A percentile compares a stretch with the other conserved stretches of the same genome.
Evolutionary conservation across 2,888 invertebrate genomes (phyloP).

Genomic region (Macrosoma leucophasiata): DNA sequence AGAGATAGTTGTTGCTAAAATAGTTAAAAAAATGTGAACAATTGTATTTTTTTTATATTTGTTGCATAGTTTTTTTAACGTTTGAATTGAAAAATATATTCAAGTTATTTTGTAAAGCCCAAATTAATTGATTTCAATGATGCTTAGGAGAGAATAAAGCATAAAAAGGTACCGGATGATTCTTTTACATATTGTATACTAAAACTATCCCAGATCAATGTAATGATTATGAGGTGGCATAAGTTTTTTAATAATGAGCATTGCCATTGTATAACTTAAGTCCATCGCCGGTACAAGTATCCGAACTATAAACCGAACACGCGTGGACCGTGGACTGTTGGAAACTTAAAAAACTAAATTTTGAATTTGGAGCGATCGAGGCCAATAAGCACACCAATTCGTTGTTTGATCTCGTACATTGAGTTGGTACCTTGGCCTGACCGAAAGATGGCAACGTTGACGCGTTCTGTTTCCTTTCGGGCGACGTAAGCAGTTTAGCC

Average conservation of each 20-base stretch:
- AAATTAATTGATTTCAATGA: too few relatives aligned
- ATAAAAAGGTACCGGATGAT: too few relatives aligned
- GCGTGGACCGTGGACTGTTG: slow-evolving; percentile 13
- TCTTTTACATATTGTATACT: slow-evolving; percentile 4
- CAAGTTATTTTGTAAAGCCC: too few relatives aligned
- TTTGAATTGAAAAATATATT: too few relatives aligned
- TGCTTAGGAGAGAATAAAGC: too few relatives aligned
- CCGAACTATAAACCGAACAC: slow-evolving; percentile 6
- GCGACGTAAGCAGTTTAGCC: slow-evolving; percentile 85
- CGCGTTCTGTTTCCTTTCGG: slow-evolving; percentile 67
- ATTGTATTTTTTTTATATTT: too few relatives aligned
- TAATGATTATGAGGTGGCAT: slow-evolving; percentile 48
- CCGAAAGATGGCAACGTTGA: slow-evolving; percentile 66
- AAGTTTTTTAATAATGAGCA: slow-evolving; percentile 52
- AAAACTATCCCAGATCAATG: slow-evolving; percentile 18
- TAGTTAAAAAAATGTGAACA: too few relatives aligned
- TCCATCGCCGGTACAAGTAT: slow-evolving; percentile 1
- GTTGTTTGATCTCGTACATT: slow-evolving; percentile 48
- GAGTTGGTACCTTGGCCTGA: slow-evolving; percentile 72
- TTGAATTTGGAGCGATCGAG: slow-evolving; percentile 67
- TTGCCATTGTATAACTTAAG: slow-evolving; percentile 46
- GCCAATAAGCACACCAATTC: slow-evolving; percentile 71
- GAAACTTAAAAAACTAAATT: slow-evolving; percentile 61
- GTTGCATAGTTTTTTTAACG: too few relatives aligned
- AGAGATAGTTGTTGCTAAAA: too few relatives aligned